Evolutionary conservation across 1,140 invertebrate genomes (phyloP).

Genomic region (Gerris buenoi): DNA sequence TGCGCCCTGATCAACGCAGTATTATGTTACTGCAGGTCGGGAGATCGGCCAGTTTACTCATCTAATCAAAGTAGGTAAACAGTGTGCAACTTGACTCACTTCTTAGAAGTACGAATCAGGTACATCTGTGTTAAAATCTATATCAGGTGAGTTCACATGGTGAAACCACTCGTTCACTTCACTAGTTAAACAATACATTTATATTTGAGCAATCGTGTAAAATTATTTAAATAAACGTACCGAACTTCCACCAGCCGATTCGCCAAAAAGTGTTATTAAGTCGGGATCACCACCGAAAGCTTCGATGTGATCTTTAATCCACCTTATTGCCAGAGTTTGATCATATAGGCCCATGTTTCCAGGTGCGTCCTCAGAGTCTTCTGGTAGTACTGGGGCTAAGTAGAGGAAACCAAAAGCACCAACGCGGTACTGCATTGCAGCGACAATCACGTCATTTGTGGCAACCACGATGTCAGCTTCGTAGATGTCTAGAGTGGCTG

Average conservation of each 20-base stretch:
- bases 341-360: slow-evolving; percentile 81
- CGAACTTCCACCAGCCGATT: slow-evolving; percentile 79
- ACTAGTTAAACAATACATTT: no score
- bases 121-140: no score
- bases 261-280: slow-evolving; percentile 85
- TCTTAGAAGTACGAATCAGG: no score
- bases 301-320: slow-evolving; percentile 82
- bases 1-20: no score
- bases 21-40: no score
- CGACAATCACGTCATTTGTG: slow-evolving; percentile 67
- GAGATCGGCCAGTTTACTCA: no score
- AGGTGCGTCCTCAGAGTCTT: slow-evolving; percentile 31
- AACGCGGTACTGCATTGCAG: slow-evolving; percentile 76
- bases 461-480: slow-evolving; percentile 73
- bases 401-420: slow-evolving; percentile 84
- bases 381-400: slow-evolving; percentile 30
- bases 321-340: slow-evolving; percentile 76
- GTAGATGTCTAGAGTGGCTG: slow-evolving; percentile 75
- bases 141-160: no score
- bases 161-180: no score
- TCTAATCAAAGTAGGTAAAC: no score
- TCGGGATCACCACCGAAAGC: slow-evolving; percentile 84
- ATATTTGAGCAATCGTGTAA: no score
- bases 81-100: no score
- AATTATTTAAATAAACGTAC: slow-evolving; percentile 49